Evolutionary conservation across 2,797 vertebrate species (phyloP), one percentile per base, ranked within the genome.

Genomic region (Chloroceryle inda): DNA sequence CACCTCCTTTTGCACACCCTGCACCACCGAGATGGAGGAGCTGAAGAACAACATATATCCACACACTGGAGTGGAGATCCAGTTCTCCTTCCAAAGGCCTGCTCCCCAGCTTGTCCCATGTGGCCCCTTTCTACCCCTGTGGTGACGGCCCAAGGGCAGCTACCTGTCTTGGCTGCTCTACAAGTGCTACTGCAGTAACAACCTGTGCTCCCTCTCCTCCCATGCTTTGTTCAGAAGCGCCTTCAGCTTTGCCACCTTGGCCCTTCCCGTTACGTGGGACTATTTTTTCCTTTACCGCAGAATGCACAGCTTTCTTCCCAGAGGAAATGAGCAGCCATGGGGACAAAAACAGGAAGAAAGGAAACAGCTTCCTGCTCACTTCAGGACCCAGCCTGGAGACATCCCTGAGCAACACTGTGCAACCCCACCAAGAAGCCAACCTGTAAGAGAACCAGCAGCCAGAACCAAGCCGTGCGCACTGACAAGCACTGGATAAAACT

Each of bases 271-370:
- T 91, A 94, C 59, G 31, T 72, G 67, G 4, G 52, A 21, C 82
- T 92, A 35, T 95, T 96, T 94, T 96, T 96, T 83, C 83, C 90
- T 81, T 87, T 55, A 38, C 79, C 68, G 73, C 59, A 95, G 84
- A 91, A 83, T 4, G 38, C 38, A 47, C 11, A 58, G 86, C 88
- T 89, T 96, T 95, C 93, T 97, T 94, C 95, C 88, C 77, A 83
- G 85, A 97, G 95, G 95, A 97, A 96, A 95, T 33, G 3, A 72
- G 66, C 89, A 72, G 77, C 78, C 64, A 75, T 17, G 20, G 81
- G 94, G 93, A 97, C 96, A 97, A 97, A 96, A 92, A 91, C 96
- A 95, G 97, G 96, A 96, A 97, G 93, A 87, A 93, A 83, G 80
- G 85, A 89, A 85, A 72, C 77, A 95, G 75, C 86, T 94, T 96